Percentiles rank a stretch among this genome's conserved stretches.
These are phyloP conservation scores for Lepus americanus DNA, from an alignment of 2,113 vertebrate genomes.

Conservation along the genomic window DNA sequence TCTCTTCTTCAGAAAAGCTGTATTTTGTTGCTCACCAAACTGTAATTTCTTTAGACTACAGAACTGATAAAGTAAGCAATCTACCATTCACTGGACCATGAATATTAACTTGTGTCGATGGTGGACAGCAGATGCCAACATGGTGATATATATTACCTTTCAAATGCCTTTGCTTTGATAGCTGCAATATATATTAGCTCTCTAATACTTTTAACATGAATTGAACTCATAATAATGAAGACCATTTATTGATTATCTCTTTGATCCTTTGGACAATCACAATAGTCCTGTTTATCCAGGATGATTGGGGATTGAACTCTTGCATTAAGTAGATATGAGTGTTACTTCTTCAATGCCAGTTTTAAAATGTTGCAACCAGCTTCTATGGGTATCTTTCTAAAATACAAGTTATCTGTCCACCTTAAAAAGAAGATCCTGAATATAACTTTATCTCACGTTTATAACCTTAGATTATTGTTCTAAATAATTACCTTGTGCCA, in stretches of 20 bases:
- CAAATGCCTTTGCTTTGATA: background rate
- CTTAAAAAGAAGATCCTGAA: constrained; percentile 26
- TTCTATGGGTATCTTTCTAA: constrained; percentile 7
- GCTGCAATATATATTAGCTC: too few species aligned
- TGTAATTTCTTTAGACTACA: constrained; percentile 15
- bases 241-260: background rate
- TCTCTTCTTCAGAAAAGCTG: constrained; percentile 37
- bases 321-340: background rate
- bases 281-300: background rate
- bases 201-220: background rate
- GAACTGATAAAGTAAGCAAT: constrained; percentile 6
- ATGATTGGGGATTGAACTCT: background rate
- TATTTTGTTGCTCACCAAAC: background rate
- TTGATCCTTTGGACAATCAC: background rate
- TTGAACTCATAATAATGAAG: constrained; percentile 44
- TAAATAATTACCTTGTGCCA: background rate
- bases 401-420: background rate
- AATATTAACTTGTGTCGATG: constrained; percentile 1
- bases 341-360: background rate
- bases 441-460: background rate
- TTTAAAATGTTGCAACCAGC: constrained; percentile 5
- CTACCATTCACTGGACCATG: background rate
- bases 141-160: background rate
- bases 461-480: background rate
- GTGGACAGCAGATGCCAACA: background rate